Base-by-base conservation (phyloP, 2,113 vertebrate species). In the Hystrix brachyura region DNA sequence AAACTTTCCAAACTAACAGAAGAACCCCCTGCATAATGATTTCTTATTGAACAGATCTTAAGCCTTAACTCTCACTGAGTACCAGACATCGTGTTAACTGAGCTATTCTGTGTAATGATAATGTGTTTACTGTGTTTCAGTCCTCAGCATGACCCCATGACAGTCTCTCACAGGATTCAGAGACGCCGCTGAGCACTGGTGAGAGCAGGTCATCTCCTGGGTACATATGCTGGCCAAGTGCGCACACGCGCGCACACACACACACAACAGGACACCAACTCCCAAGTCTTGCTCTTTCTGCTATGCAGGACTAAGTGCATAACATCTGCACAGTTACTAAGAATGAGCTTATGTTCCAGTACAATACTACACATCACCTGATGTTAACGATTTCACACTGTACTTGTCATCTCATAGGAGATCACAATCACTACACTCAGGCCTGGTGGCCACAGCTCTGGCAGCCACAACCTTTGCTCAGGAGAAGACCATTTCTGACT, bases 391-490 rank as follows among this genome's bases (percentile, higher is more conserved):
- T 76, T 69, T 91, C 11, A 48, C 94, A 55, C 14, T 90, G 5
- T 19, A 67, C 87, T 0, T 60, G 32, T 81, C 46, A 84, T 74
- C 94, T 96, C 93, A 81, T 86, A 86, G 90, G 32, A 96, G 78
- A 89, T 55, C 83, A 69, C 8, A 90, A 32, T 48, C 38, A 80
- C 34, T 72, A 85, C 32, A 96, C 11, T 55, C 9, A 90, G 96
- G 71, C 57, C 43, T 88, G 57, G 32, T 67, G 72, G 79, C 55
- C 85, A 7, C 79, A 80, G 82, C 53, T 79, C 90, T 90, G 69
- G 94, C 93, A 95, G 94, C 59, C 53, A 81, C 10, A 11, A 21
- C 57, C n/a, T 97, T 93, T 89, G 72, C 25, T 89, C 48, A 51
- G 81, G 80, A 85, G 51, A 55, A 90, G 69, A 51, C 10, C 9